Evolutionary conservation across 2,113 vertebrate species (phyloP).

Genomic region (Myocastor coypus): DNA sequence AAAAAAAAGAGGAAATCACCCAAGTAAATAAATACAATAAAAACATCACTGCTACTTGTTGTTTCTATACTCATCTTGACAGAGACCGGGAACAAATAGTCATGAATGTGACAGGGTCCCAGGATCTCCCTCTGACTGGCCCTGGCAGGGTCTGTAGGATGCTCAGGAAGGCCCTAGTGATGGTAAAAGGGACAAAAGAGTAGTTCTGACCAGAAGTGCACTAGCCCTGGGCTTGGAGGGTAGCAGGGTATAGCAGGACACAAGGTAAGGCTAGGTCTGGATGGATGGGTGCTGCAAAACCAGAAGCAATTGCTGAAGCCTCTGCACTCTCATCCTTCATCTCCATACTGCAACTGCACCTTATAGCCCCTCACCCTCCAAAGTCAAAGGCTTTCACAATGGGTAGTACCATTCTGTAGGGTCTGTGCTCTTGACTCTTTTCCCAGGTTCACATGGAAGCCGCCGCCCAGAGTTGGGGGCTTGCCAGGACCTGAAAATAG

Average conservation of each 20-base stretch:
- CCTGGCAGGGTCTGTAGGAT: too few species aligned
- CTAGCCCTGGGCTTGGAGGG: neutral
- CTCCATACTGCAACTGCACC: neutral
- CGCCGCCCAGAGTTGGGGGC: constrained; percentile 90
- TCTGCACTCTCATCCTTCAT: accelerated
- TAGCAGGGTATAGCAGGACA: too few species aligned
- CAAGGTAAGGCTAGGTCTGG: neutral
- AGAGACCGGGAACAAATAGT: neutral
- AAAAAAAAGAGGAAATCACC: neutral
- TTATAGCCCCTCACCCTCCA: neutral
- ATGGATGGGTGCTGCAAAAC: neutral
- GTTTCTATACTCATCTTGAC: neutral
- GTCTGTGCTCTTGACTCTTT: constrained; percentile 96
- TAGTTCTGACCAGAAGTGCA: neutral
- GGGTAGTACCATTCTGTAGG: constrained; percentile 92
- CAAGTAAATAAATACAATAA: neutral
- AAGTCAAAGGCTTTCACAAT: accelerated
- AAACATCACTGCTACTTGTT: neutral
- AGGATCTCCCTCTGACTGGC: neutral
- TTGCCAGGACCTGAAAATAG: constrained; percentile 88
- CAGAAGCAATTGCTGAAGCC: neutral
- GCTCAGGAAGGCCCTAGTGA: neutral
- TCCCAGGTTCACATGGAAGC: constrained; percentile 91
- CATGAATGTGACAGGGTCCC: neutral
- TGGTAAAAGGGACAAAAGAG: neutral